Base-by-base conservation (phyloP, 1,140 invertebrate species). In the Tetragnatha versicolor region DNA sequence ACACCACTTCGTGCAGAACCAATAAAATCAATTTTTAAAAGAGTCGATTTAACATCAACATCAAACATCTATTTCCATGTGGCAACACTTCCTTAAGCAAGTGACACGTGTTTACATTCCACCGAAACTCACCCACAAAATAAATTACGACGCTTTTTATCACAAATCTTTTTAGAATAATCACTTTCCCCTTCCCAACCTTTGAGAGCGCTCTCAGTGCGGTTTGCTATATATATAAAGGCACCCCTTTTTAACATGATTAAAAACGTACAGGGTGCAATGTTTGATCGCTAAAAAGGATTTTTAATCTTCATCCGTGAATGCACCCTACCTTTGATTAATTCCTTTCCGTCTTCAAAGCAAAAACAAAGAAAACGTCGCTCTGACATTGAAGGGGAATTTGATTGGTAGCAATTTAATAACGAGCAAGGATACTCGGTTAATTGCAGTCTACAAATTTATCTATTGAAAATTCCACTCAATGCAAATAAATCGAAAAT, bases 291-390 rank as follows among this genome's bases (percentile, higher is more conserved):
- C 29, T 22, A 20, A 49, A 65, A 65, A 39, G 35, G 68, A 70
- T 31, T 70, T 70, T 70, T 70, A 70, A 70, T 70, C 47, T 70
- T 51, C 45, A 70, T 22, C 14, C 33, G 22, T 70, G 68, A 53
- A 70, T 17, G 47, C 47, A 53, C 27, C 55, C 20, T 60, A 60
- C 17, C 20, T 49, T 70, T 70, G 68, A 70, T 70, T 70, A 70
- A 70, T 70, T 70, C 39, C 55, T 3, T 27, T 12, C 14, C 27
- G 45, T 53, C n/a, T 70, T 49, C 29, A 55, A 29, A 33, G 20
- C 20, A n/a, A 17, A 25, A n/a, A 37, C 47, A 35, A 39, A 66
- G 47, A 55, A 51, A 37, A 55, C 17, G 45, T 37, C 35, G 22
- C 20, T 33, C 17, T 49, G 29, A 20, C 65, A 68, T 3, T 25